Conservation (phyloP, 2,113 vertebrate genomes). For the Peucedramus taeniatus region DNA sequence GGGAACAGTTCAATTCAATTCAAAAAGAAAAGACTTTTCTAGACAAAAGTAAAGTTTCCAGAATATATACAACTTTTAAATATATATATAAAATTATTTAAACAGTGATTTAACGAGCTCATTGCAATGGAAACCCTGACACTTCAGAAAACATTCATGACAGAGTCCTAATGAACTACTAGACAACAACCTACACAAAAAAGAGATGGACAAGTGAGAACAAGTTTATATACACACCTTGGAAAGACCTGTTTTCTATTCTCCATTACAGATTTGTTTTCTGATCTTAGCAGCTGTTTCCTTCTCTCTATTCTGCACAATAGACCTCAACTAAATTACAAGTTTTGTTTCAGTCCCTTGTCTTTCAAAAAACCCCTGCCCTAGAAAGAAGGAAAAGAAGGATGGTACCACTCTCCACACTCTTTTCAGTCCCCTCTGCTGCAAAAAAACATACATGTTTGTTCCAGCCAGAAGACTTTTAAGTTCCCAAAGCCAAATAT, state of each 20-base stretch:
- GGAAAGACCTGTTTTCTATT: not conserved
- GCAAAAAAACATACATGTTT: not conserved
- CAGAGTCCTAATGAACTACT: not conserved
- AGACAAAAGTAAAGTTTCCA: not conserved
- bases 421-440: not conserved
- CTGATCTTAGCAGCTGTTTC: not conserved
- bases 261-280: not conserved
- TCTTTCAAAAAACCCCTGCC: not conserved
- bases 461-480: not conserved
- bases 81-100: not conserved
- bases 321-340: not conserved
- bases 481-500: not conserved
- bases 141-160: not conserved
- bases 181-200: not conserved
- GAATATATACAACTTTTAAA: not conserved
- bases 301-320: not conserved
- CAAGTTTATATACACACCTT: not conserved
- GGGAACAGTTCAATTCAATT: not conserved
- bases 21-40: not conserved
- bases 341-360: not conserved
- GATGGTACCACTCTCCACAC: not conserved
- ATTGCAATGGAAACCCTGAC: not conserved
- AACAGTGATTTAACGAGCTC: not conserved
- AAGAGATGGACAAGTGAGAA: not conserved
- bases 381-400: not conserved